These are phyloP conservation scores for Ectropis grisescens DNA, from an alignment of 1,140 invertebrate species.

Conservation along the genomic window DNA sequence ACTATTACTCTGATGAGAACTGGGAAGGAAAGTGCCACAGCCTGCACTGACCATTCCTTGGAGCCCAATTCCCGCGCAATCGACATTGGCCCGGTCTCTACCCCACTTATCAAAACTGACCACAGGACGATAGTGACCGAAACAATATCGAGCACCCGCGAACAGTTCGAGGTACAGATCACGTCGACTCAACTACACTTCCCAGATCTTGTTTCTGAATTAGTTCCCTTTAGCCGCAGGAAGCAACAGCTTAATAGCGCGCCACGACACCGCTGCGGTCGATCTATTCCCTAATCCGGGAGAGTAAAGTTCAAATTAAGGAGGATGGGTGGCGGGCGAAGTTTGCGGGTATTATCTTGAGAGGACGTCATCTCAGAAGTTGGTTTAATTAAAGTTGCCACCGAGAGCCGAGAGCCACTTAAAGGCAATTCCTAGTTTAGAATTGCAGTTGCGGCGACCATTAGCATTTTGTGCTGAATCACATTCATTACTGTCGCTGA, in stretches of 20 bases:
- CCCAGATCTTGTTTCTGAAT: conserved; percentile 21
- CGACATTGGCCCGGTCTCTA: too few species aligned
- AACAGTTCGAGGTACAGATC: too few species aligned
- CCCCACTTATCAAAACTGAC: too few species aligned
- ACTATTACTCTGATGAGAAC: too few species aligned
- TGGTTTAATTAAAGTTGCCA: conserved; percentile 56
- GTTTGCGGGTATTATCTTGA: conserved; percentile 33
- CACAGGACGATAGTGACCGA: too few species aligned
- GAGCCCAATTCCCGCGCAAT: too few species aligned
- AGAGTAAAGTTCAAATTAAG: conserved; percentile 12
- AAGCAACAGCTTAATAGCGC: conserved; percentile 31
- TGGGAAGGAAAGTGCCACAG: too few species aligned
- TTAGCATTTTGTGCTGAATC: too few species aligned
- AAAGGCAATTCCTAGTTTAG: conserved; percentile 36
- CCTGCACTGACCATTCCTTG: too few species aligned
- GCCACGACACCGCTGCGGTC: conserved; percentile 2
- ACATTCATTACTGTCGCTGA: too few species aligned
- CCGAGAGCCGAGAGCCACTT: conserved; percentile 25
- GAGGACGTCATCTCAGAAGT: conserved; percentile 48
- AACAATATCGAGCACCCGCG: too few species aligned
- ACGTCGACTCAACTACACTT: conserved; percentile 6
- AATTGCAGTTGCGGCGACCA: conserved; percentile 42
- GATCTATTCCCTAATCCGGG: conserved; percentile 8
- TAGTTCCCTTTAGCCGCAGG: conserved; percentile 15
- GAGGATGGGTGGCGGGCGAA: conserved; percentile 2